A percentile compares a stretch with the other conserved stretches of the same genome.
Evolutionary conservation across 2,888 invertebrate species (phyloP).

Genomic region (Lobophora halterata): DNA sequence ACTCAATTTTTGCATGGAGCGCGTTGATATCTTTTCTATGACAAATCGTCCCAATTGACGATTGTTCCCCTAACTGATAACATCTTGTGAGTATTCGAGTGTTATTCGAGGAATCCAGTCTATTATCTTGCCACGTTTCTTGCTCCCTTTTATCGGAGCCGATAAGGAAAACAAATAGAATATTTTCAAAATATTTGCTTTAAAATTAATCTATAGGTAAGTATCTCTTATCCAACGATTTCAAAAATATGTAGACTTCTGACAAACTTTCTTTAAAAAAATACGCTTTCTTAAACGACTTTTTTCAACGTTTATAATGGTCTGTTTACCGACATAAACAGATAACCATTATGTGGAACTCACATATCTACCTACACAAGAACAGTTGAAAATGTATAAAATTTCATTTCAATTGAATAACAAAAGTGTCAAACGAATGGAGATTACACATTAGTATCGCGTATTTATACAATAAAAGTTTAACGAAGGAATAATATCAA

Average conservation of each 20-base stretch:
- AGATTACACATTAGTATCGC: slow-evolving; percentile 8
- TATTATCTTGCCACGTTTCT: slow-evolving; percentile 17
- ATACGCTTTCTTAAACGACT: slow-evolving; percentile 24
- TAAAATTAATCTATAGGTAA: slow-evolving; percentile 16
- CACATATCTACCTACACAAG: too few relatives aligned
- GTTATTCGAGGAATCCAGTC: slow-evolving; percentile 19
- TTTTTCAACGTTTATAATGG: slow-evolving; percentile 27
- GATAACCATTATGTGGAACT: slow-evolving; percentile 18
- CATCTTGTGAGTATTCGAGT: slow-evolving; percentile 13
- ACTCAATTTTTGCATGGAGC: slow-evolving; percentile 3
- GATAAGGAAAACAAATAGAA: slow-evolving; percentile 36
- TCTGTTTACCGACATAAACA: slow-evolving; percentile 26
- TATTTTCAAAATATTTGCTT: slow-evolving; percentile 28
- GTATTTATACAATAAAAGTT: slow-evolving; percentile 35
- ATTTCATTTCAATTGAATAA: slow-evolving; percentile 23
- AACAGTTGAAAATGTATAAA: slow-evolving; percentile 24
- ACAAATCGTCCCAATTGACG: slow-evolving; percentile 9
- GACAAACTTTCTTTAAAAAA: slow-evolving; percentile 12
- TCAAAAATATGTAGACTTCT: slow-evolving; percentile 10
- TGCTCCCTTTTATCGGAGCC: slow-evolving; percentile 25
- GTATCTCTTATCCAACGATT: slow-evolving; percentile 21
- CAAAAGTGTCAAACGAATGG: slow-evolving; percentile 5
- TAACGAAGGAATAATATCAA: slow-evolving; percentile 45
- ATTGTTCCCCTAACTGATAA: slow-evolving; percentile 25
- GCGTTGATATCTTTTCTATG: slow-evolving; percentile 23